Conservation (phyloP, 37 sponge, comb jelly and placozoan genomes). For the Aplysina aerophoba region DNA sequence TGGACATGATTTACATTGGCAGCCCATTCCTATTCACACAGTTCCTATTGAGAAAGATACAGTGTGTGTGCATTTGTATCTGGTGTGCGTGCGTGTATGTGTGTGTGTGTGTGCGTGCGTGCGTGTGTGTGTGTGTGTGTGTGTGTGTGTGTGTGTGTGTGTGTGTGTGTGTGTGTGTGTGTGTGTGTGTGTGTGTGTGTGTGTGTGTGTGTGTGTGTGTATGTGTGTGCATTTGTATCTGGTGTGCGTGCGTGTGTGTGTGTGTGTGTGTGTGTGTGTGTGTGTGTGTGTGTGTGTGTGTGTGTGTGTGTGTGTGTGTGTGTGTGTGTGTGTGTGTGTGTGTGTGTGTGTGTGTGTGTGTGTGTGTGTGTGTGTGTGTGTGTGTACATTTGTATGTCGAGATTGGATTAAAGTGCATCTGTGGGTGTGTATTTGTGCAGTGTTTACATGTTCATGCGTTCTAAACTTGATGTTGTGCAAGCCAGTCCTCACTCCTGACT, state of each 20-base stretch:
- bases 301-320: slow-evolving; percentile 16
- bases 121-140: slow-evolving; percentile 28
- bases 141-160: slow-evolving; percentile 30
- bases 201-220: neutral
- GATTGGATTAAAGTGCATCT: too few species aligned
- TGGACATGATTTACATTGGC: slow-evolving; percentile 67
- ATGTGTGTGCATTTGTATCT: neutral
- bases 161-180: slow-evolving; percentile 24
- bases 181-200: slow-evolving; percentile 12
- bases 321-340: neutral
- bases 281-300: slow-evolving; percentile 2
- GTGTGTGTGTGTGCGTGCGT: slow-evolving; percentile 20
- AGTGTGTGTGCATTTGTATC: slow-evolving; percentile 33
- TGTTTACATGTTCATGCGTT: too few species aligned
- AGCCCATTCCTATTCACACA: slow-evolving; percentile 93
- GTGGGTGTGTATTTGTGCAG: too few species aligned
- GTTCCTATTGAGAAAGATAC: slow-evolving; percentile 55
- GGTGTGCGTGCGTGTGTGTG: slow-evolving; percentile 15
- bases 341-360: slow-evolving; percentile 28
- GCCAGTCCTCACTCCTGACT: too few species aligned
- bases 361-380: slow-evolving; percentile 4
- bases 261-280: slow-evolving; percentile 11
- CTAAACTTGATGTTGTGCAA: too few species aligned
- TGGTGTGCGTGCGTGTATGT: slow-evolving; percentile 16
- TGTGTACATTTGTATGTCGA: too few species aligned